Conservation (phyloP, 2,113 vertebrate species). For the Anguilla rostrata region DNA sequence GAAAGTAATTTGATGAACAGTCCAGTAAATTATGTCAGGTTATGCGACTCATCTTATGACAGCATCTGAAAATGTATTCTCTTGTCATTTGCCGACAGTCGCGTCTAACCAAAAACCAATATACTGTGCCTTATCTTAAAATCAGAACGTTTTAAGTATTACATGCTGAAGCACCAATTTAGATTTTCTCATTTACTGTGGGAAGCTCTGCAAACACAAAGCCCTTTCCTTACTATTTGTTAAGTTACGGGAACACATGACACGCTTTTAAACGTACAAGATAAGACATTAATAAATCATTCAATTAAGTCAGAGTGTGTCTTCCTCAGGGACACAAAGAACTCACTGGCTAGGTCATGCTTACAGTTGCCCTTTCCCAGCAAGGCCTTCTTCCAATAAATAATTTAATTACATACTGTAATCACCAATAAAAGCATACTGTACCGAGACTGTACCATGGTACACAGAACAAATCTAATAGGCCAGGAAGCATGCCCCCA, state of each 20-base stretch:
- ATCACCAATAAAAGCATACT: no score
- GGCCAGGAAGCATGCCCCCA: neutral
- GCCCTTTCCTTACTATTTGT: neutral
- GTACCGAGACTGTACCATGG: neutral
- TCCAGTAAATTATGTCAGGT: neutral
- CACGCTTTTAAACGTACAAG: neutral
- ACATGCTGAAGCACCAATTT: no score
- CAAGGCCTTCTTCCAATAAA: no score
- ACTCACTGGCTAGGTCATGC: no score
- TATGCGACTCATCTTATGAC: neutral
- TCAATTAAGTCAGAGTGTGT: no score
- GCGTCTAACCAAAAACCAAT: neutral
- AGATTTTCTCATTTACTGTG: no score
- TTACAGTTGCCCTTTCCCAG: no score
- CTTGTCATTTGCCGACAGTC: neutral
- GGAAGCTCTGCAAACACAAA: neutral
- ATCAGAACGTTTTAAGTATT: neutral
- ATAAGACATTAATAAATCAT: neutral
- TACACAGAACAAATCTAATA: neutral
- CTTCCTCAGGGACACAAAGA: no score
- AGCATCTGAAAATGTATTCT: neutral
- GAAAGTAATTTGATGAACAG: neutral
- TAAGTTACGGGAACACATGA: neutral
- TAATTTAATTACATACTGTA: no score
- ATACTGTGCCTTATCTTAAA: neutral